Conservation (phyloP, 2,888 invertebrate species). For the Ernsta delagoae region DNA sequence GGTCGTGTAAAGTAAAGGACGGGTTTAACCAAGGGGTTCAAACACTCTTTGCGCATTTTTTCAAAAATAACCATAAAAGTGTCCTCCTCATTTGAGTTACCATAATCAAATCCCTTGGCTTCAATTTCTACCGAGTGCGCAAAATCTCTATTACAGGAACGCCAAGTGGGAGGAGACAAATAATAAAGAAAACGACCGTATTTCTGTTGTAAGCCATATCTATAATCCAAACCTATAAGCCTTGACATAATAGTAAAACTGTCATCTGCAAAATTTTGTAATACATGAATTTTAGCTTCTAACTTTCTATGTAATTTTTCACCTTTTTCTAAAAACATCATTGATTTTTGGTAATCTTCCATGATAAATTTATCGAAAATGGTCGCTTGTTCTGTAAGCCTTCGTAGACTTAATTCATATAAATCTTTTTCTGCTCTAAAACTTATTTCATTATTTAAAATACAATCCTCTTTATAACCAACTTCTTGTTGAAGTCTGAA, state of each 20-base stretch:
- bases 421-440: slow-evolving; percentile 79
- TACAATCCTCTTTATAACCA: slow-evolving; percentile 74
- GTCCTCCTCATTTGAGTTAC: slow-evolving; percentile 65
- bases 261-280: slow-evolving; percentile 69
- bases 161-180: slow-evolving; percentile 87
- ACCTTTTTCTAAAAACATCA: slow-evolving; percentile 79
- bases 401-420: slow-evolving; percentile 73
- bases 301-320: slow-evolving; percentile 74
- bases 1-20: slow-evolving; percentile 84
- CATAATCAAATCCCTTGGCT: slow-evolving; percentile 72
- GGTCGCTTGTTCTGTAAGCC: slow-evolving; percentile 80
- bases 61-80: slow-evolving; percentile 70
- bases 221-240: slow-evolving; percentile 86
- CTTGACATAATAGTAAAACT: slow-evolving; percentile 67
- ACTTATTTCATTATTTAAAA: slow-evolving; percentile 82
- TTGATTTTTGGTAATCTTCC: slow-evolving; percentile 86
- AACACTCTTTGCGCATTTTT: slow-evolving; percentile 77
- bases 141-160: slow-evolving; percentile 79
- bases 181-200: slow-evolving; percentile 88
- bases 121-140: slow-evolving; percentile 75
- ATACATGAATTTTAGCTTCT: slow-evolving; percentile 66
- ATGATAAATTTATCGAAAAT: slow-evolving; percentile 86
- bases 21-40: slow-evolving; percentile 67
- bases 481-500: slow-evolving; percentile 59
- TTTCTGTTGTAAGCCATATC: slow-evolving; percentile 86